These are phyloP conservation scores for Coccyzus lansbergi DNA, from an alignment of 2,797 vertebrate genomes.

Conservation along the genomic window DNA sequence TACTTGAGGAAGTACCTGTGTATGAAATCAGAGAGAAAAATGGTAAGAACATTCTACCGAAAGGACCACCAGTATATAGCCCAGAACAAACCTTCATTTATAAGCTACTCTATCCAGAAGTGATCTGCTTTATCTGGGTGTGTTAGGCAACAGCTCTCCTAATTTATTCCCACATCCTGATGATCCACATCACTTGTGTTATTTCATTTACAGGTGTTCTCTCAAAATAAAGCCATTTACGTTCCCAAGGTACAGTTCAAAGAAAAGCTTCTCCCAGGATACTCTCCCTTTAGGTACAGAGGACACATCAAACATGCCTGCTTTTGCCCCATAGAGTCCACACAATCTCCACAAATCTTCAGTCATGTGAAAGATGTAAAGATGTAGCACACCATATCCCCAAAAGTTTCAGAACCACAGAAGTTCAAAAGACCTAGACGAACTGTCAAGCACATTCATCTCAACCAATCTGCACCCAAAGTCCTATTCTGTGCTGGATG, in stretches of 20 bases:
- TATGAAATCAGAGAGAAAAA: not conserved
- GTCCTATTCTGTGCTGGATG: too few species aligned
- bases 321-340: not conserved
- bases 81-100: not conserved
- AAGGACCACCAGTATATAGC: not conserved
- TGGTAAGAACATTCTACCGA: not conserved
- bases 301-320: not conserved
- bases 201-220: not conserved
- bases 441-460: not conserved
- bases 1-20: slow-evolving; percentile 73
- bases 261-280: not conserved
- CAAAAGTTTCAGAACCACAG: not conserved
- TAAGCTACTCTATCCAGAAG: not conserved
- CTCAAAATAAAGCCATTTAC: not conserved
- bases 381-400: not conserved
- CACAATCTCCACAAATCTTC: not conserved
- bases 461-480: not conserved
- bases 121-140: not conserved
- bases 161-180: not conserved
- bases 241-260: not conserved
- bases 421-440: not conserved
- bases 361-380: not conserved
- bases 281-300: not conserved
- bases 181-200: not conserved
- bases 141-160: not conserved